These are phyloP conservation scores for Noctua janthina DNA, from an alignment of 2,888 invertebrate genomes.

Conservation along the genomic window DNA sequence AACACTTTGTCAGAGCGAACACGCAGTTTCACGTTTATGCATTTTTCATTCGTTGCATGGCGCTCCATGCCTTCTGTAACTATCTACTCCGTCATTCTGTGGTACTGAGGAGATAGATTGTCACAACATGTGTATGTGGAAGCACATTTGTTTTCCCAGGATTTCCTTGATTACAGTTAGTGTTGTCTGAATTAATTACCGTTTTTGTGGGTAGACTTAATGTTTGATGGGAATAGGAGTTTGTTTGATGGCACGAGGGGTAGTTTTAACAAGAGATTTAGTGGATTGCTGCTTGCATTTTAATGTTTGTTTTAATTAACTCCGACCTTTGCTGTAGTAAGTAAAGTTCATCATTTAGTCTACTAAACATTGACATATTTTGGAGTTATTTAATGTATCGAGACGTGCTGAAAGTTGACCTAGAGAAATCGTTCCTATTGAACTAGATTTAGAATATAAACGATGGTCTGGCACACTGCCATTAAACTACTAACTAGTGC, in stretches of 20 bases:
- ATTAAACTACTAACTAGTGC: constrained; percentile 48
- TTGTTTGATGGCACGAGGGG: constrained; percentile 18
- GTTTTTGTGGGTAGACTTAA: constrained; percentile 51
- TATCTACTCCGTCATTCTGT: constrained; percentile 50
- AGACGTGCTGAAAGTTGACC: constrained; percentile 30
- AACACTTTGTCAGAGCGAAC: not conserved
- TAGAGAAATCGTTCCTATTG: constrained; percentile 42
- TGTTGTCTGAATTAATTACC: constrained; percentile 47
- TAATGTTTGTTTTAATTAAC: constrained; percentile 36
- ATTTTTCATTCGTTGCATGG: not conserved
- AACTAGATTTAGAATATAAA: constrained; percentile 56
- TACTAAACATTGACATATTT: not conserved
- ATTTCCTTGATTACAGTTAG: constrained; percentile 55
- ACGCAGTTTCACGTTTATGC: not conserved
- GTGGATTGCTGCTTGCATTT: constrained; percentile 16
- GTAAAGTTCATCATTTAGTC: not conserved
- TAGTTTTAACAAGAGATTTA: constrained; percentile 34
- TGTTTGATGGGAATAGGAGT: constrained; percentile 33
- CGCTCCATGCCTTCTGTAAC: constrained; percentile 19
- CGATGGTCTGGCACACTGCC: constrained; percentile 51
- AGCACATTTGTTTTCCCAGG: constrained; percentile 45
- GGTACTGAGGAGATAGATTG: constrained; percentile 55
- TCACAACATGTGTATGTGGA: constrained; percentile 46
- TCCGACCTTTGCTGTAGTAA: not conserved
- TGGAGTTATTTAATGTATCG: not conserved